A percentile compares a stretch with the other conserved stretches of the same genome.
phyloP scores from a whole-genome alignment of 37 sponge, comb jelly and placozoan species.

The Aplysina aerophoba region DNA sequence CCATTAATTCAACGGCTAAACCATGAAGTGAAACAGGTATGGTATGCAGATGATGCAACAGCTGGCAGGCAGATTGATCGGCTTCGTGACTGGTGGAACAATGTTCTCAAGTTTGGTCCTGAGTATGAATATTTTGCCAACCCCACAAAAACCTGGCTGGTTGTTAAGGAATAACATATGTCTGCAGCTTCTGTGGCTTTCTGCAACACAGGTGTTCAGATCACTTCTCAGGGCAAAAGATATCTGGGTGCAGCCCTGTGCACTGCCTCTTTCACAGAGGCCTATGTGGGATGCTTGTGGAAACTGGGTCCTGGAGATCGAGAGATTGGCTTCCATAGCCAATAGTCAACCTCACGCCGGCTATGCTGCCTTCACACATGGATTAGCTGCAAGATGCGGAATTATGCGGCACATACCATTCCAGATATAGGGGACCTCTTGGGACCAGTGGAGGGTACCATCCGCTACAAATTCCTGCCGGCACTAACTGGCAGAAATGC shows the following conservation, averaged over 20 bases:
- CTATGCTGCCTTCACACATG: background rate
- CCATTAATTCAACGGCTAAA: constrained; percentile 45
- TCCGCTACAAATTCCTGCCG: background rate
- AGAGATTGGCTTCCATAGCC: background rate
- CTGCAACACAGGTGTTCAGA: background rate
- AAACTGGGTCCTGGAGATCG: background rate
- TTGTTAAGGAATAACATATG: constrained; percentile 1
- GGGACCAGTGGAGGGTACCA: background rate
- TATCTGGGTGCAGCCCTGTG: background rate
- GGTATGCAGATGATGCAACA: constrained; percentile 34
- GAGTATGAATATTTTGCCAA: too few relatives aligned
- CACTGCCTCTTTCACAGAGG: background rate
- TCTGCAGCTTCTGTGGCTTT: background rate
- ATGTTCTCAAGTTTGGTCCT: too few relatives aligned
- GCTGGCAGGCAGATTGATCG: background rate
- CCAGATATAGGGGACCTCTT: background rate
- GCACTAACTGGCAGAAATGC: background rate
- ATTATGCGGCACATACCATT: background rate
- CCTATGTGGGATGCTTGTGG: too few relatives aligned
- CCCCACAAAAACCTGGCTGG: constrained; percentile 23
- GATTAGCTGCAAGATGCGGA: background rate
- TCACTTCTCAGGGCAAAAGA: constrained; percentile 4
- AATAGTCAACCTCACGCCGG: background rate
- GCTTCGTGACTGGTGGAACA: too few relatives aligned
- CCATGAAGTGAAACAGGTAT: background rate